phyloP scores from a whole-genome alignment of 1,140 invertebrate genomes.

The Drosophila tsacasi region DNA sequence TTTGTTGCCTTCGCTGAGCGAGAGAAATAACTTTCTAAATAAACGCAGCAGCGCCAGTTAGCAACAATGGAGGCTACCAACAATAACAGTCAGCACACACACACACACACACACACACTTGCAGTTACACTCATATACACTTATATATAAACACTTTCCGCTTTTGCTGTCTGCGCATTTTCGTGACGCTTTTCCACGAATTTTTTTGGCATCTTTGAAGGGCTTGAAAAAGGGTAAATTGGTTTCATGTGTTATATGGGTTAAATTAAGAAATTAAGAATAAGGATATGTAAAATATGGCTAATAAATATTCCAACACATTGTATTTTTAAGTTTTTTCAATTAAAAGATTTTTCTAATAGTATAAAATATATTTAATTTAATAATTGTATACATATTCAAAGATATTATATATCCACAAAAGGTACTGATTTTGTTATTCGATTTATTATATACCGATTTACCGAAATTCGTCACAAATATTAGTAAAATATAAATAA shows the following conservation, averaged over 20 bases:
- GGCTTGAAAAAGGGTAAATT: background rate
- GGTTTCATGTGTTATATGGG: too few relatives aligned
- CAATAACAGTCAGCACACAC: slow-evolving; percentile 16
- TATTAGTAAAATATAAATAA: too few relatives aligned
- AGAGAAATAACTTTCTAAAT: slow-evolving; percentile 81
- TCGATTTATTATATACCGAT: too few relatives aligned
- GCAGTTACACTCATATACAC: slow-evolving; percentile 14
- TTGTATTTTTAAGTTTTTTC: too few relatives aligned
- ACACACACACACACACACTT: slow-evolving; percentile 1
- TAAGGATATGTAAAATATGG: too few relatives aligned
- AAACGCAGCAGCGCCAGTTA: slow-evolving; percentile 70
- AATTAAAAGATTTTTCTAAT: background rate
- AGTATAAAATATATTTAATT: too few relatives aligned
- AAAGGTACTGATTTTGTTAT: too few relatives aligned
- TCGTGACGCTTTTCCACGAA: slow-evolving; percentile 65
- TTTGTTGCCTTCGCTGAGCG: slow-evolving; percentile 57
- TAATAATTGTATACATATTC: too few relatives aligned
- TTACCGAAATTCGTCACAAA: background rate
- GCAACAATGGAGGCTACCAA: slow-evolving; percentile 59
- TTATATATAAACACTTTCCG: slow-evolving; percentile 59
- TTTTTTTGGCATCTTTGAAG: slow-evolving; percentile 13
- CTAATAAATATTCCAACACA: too few relatives aligned
- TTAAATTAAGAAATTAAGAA: too few relatives aligned
- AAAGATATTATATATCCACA: too few relatives aligned
- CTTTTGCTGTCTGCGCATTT: slow-evolving; percentile 69